phyloP scores from a whole-genome alignment of 2,888 invertebrate species.

The Drosophila trichaetosa region DNA sequence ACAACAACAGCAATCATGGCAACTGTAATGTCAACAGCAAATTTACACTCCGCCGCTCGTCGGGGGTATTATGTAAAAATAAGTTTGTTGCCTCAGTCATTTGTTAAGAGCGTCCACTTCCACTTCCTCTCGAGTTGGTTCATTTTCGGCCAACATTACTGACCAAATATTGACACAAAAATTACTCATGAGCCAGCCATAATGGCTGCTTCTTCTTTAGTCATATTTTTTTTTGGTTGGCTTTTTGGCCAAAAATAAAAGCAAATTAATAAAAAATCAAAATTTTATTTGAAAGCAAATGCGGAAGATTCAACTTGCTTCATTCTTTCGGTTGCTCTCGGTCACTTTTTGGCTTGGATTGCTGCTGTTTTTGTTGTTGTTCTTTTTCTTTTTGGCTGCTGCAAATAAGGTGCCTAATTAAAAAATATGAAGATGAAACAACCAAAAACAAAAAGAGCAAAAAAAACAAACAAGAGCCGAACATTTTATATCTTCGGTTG shows the following conservation, averaged over 20 bases:
- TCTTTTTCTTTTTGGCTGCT: conserved; percentile 37
- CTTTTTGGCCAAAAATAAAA: conserved; percentile 59
- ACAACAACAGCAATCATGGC: conserved; percentile 17
- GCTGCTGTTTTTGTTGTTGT: conserved; percentile 32
- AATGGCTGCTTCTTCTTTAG: conserved; percentile 14
- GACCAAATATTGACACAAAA: conserved; percentile 51
- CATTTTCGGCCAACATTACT: conserved; percentile 13
- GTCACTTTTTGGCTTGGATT: conserved; percentile 9
- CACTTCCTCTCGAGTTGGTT: conserved; percentile 26
- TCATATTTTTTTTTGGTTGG: conserved; percentile 5
- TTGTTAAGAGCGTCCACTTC: conserved; percentile 21
- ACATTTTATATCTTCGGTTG: conserved; percentile 15
- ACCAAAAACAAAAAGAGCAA: conserved; percentile 13
- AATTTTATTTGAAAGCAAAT: conserved; percentile 54
- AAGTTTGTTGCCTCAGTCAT: conserved; percentile 54
- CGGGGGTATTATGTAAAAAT: conserved; percentile 51
- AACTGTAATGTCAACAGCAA: conserved; percentile 44
- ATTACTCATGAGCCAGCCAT: conserved; percentile 33
- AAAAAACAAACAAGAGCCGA: not conserved
- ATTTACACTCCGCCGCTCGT: conserved; percentile 12
- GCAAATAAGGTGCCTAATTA: conserved; percentile 77
- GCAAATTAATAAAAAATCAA: conserved; percentile 43
- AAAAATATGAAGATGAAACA: conserved; percentile 31
- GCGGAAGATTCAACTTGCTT: conserved; percentile 65
- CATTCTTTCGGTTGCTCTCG: conserved; percentile 20